Conservation (phyloP, 2,113 vertebrate species). For the Oreochromis niloticus region DNA sequence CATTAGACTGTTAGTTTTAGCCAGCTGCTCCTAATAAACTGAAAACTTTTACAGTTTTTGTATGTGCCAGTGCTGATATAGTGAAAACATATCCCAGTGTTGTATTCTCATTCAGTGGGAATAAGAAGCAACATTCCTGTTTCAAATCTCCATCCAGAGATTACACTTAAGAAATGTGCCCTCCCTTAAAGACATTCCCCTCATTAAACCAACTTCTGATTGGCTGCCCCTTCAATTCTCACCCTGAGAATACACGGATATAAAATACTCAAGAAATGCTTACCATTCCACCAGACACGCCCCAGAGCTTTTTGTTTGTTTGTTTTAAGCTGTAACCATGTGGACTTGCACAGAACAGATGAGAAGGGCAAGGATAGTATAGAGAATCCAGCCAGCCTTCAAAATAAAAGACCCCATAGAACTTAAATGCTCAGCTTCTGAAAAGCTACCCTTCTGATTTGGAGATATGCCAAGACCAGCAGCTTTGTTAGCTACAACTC, state of each 20-base stretch:
- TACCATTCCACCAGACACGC: neutral
- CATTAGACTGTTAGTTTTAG: neutral
- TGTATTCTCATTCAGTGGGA: neutral
- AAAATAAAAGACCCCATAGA: neutral
- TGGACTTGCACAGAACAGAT: neutral
- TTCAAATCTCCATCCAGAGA: neutral
- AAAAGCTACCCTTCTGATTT: neutral
- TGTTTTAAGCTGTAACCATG: neutral
- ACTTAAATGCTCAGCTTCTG: neutral
- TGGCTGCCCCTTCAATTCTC: neutral
- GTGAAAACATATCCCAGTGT: neutral
- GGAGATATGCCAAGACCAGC: neutral
- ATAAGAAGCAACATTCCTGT: neutral
- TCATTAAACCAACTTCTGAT: neutral
- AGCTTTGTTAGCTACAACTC: neutral
- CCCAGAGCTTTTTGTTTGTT: neutral
- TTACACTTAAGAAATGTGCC: neutral
- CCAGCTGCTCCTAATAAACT: neutral
- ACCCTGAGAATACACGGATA: neutral
- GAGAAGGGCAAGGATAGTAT: neutral
- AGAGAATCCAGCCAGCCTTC: neutral
- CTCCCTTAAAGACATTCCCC: too few species aligned
- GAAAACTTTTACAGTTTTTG: fast-evolving
- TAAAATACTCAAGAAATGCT: neutral
- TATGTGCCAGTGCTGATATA: neutral